Percentiles rank a stretch among this genome's conserved stretches.
These are phyloP conservation scores for Drosophila truncata DNA, from an alignment of 1,140 invertebrate species.

Conservation along the genomic window DNA sequence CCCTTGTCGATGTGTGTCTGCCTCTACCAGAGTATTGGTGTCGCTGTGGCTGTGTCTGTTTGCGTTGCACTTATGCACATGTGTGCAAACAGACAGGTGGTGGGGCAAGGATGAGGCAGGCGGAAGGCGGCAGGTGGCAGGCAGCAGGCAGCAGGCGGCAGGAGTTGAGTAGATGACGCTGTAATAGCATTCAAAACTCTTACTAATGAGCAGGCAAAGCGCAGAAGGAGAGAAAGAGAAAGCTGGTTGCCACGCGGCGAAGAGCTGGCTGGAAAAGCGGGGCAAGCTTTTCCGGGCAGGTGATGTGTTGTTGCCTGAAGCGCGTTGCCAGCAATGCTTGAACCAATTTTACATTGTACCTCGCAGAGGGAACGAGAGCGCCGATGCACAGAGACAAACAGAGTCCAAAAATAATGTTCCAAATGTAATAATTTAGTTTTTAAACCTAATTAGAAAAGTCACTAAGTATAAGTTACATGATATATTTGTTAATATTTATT, in stretches of 20 bases:
- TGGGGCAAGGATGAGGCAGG: neutral
- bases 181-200: constrained; percentile 84
- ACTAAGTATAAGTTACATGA: neutral
- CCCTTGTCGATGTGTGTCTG: constrained; percentile 40
- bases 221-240: neutral
- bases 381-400: constrained; percentile 11
- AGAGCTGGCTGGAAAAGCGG: constrained; percentile 20
- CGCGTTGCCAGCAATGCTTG: constrained; percentile 74
- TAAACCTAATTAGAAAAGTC: neutral
- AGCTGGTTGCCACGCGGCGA: neutral
- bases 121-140: neutral
- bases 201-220: constrained; percentile 72
- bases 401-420: neutral
- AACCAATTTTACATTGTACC: constrained; percentile 79
- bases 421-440: neutral
- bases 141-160: constrained; percentile 36
- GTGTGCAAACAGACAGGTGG: constrained; percentile 60
- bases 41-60: constrained; percentile 53
- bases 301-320: constrained; percentile 55
- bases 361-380: constrained; percentile 14
- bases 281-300: constrained; percentile 53
- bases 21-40: constrained; percentile 40
- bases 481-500: too few species aligned
- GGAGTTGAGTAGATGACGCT: constrained; percentile 80
- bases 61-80: constrained; percentile 78